Evolutionary conservation across 1,140 invertebrate genomes (phyloP), one percentile per base, ranked within the genome.

Genomic region (Mycetomoellerius zeteki): DNA sequence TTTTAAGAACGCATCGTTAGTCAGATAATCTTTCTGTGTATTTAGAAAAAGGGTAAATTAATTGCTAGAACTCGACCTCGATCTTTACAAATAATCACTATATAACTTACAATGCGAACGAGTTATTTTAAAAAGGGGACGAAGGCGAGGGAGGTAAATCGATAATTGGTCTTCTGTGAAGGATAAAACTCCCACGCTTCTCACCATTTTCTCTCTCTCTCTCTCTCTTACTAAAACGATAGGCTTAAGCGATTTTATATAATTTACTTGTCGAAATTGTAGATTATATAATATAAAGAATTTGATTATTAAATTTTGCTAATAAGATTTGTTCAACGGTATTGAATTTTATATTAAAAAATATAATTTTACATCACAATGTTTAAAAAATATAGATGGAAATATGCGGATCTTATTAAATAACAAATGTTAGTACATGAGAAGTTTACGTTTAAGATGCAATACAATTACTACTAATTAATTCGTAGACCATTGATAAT

Each of bases 111-210:
- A 69, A 69, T 69, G 14, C 37, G 65, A 69, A 69, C 65, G 21
- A 69, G 65, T 69, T 69, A 69, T 69, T 69, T 69, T 69, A 69
- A 69, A 69, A 69, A 50, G 65, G 21, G 37, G 65, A 69, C 6
- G 50, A 69, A 47, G 65, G 37, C 65, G 21, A 69, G 37, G 37
- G 65, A 69, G 65, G 21, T 50, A 50, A 69, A 69, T 69, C 65
- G 65, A 69, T 69, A 69, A 69, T 69, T 69, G 37, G 21, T 69
- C 37, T 69, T 69, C 37, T 69, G 12, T 43, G 37, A 69, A 69
- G 65, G 37, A 69, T 50, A 69, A 47, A 50, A 50, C 65, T 69
- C 65, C 33, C 65, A 69, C 65, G 37, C 43, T 21, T 69, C 65
- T 50, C 65, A 3, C 0, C 37, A 19, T 69, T 27, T 16, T 69